A percentile compares a stretch with the other conserved stretches of the same genome.
phyloP scores from a whole-genome alignment of 2,797 vertebrate species.

The Florisuga fusca region DNA sequence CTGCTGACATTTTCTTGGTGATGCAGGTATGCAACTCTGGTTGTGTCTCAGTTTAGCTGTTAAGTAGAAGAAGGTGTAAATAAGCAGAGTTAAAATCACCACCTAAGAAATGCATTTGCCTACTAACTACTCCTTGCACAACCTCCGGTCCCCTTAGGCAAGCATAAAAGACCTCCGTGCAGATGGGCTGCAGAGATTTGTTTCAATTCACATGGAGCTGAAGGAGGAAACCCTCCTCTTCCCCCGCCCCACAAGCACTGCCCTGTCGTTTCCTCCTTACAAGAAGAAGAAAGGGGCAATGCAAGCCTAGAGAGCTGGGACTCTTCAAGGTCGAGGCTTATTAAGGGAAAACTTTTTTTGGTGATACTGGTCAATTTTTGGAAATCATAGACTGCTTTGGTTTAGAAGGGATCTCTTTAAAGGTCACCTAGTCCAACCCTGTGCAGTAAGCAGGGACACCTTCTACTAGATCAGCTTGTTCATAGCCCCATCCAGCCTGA shows the following conservation, averaged over 20 bases:
- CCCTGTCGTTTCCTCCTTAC: accelerated
- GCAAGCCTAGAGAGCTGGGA: not conserved
- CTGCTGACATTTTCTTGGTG: not conserved
- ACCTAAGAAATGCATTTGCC: not conserved
- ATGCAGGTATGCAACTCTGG: not conserved
- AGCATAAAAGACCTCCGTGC: not conserved
- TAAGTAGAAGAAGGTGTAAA: not conserved
- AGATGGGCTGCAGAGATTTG: not conserved
- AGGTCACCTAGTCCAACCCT: not conserved
- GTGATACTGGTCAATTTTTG: not conserved
- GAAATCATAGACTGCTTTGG: not conserved
- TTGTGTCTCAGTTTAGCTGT: not conserved
- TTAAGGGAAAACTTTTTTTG: not conserved
- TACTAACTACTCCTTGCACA: not conserved
- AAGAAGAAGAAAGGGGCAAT: not conserved
- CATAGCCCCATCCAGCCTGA: accelerated
- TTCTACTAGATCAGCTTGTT: not conserved
- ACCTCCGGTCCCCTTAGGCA: not conserved
- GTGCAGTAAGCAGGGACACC: not conserved
- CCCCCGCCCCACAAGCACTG: not conserved
- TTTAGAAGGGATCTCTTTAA: not conserved
- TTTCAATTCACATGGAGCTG: accelerated
- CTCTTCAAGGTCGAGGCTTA: not conserved
- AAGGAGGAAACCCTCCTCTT: not conserved
- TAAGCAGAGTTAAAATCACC: not conserved